These are phyloP conservation scores for Platycnemis pennipes DNA, from an alignment of 2,888 invertebrate species.

Conservation along the genomic window DNA sequence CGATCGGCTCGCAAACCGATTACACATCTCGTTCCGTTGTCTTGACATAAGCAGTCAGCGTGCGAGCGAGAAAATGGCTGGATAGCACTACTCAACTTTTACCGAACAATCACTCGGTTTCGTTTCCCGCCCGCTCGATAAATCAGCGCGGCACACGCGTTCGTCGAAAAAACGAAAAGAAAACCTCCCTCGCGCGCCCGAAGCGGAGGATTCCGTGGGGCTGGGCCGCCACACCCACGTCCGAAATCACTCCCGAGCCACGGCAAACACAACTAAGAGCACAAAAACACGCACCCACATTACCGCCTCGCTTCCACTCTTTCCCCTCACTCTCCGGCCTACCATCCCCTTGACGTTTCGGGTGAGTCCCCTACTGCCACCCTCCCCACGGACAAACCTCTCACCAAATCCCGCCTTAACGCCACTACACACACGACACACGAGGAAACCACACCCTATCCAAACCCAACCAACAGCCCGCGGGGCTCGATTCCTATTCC, in stretches of 20 bases:
- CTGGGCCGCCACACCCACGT: neutral
- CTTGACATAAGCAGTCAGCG: neutral
- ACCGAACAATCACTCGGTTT: neutral
- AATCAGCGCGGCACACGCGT: neutral
- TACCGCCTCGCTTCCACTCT: neutral
- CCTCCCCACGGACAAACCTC: neutral
- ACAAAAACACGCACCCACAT: neutral
- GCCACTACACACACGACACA: neutral
- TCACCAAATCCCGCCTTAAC: neutral
- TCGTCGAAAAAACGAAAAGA: neutral
- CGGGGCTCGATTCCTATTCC: constrained; percentile 13
- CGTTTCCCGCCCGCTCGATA: neutral
- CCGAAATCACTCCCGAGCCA: constrained; percentile 10
- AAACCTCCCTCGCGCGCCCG: neutral
- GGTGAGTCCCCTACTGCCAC: neutral
- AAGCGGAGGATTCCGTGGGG: neutral
- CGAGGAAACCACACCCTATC: constrained; percentile 31
- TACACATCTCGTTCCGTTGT: neutral
- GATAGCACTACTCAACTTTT: neutral
- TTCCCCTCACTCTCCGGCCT: neutral
- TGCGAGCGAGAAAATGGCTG: neutral
- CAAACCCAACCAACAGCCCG: neutral
- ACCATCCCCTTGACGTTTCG: neutral
- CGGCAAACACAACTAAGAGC: constrained; percentile 19
- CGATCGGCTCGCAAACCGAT: neutral